Base-by-base conservation (phyloP, 1,140 invertebrate species). In the Anastatus disparis region DNA sequence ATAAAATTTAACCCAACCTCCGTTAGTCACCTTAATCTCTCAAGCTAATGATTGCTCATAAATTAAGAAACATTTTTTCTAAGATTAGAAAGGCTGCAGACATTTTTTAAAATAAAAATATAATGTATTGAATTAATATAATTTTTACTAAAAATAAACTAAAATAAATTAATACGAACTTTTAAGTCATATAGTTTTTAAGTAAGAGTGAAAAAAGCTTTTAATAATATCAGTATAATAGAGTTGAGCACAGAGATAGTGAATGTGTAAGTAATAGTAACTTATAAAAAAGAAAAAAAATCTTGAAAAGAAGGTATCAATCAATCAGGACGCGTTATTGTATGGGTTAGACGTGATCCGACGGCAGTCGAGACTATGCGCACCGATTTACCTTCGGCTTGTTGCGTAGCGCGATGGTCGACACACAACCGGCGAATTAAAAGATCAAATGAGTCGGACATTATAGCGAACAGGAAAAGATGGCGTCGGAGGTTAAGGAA, bases 331-430 rank as follows among this genome's bases (percentile, higher is more conserved):
- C 44, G 17, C 13, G 20, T 4, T 1, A 15, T 20, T 8, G 3
- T 17, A 44, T 13, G 1, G 12, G 50, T 9, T 8, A 15, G 50
- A 9, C 8, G 6, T 2, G 26, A 24, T 31, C 27, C 52, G 52
- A 20, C 15, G 27, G 29, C 50, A 20, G 50, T 26, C 50, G 24
- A n/a, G n/a, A n/a, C n/a, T n/a, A 24, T 26, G 52, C 26, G 50
- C 52, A 20, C 17, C n/a, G n/a, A n/a, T n/a, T n/a, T n/a, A n/a
- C 26, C 12, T 35, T 29, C 58, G 27, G 8, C 42, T 10, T 35
- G 31, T 10, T 35, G 4, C 4, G 31, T 15, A 50, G 55, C 70
- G 73, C 71, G n/a, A n/a, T n/a, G n/a, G 67, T 55, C 73, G 68
- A 71, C 72, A 65, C 56, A 26, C 12, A 26, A 10, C 24, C 15